Evolutionary conservation across 1,140 invertebrate species (phyloP), one percentile per base, ranked within the genome.

Genomic region (Macrobrachium rosenbergii): DNA sequence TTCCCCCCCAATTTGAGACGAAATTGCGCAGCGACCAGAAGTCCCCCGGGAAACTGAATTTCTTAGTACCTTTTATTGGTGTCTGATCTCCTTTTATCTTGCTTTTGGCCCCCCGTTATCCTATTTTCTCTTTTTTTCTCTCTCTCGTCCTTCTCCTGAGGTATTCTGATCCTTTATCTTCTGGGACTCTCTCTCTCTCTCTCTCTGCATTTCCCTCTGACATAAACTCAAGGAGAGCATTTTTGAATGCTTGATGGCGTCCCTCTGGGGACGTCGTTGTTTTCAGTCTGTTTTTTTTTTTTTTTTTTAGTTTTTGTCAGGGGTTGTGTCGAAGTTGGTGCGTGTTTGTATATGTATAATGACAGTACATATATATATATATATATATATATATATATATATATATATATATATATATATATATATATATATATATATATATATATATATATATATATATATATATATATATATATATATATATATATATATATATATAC

Each of bases 381-480:
- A 37, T n/a, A 37, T 37, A 37, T 37, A 37, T 37, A 37, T 37
- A 37, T 37, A 37, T 37, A 37, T 67, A 23, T 67, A 23, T 14
- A 67, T 67, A 67, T 19, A 17, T 14, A 67, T 63, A 63, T 63
- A 63, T 63, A 63, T 63, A 63, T 63, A 63, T 63, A 63, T 63
- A 63, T 63, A 63, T 63, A 63, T 63, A 63, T 63, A 63, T 63
- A 63, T 5, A 63, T 63, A 63, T 63, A 63, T 63, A 63, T 63
- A 63, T 63, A 63, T 63, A 63, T 63, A 63, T 63, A 63, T 63
- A 63, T 63, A 63, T 17, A 63, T 63, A 63, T 63, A 2, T 63
- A 63, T 63, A 63, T 63, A 63, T 63, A 63, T 63, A 63, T 63
- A 63, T 63, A 63, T 63, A 63, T 63, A 63, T 63, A 63, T 63